A percentile compares a stretch with the other conserved stretches of the same genome.
phyloP scores from a whole-genome alignment of 2,888 invertebrate genomes.

The Teleogryllus oceanicus region DNA sequence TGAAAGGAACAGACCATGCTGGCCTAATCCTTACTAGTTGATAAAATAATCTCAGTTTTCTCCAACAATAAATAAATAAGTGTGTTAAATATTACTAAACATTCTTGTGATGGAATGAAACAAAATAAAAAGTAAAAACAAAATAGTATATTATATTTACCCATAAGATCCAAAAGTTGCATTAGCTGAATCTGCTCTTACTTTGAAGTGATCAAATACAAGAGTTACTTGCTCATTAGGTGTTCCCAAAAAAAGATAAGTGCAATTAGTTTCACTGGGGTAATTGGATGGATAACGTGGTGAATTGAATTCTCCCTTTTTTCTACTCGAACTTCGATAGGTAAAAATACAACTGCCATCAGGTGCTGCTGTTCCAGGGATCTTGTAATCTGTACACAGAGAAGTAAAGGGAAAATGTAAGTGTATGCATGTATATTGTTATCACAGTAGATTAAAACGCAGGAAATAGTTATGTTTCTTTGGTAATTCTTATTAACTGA shows the following conservation, averaged over 20 bases:
- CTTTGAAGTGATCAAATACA: slow-evolving; percentile 88
- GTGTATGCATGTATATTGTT: no score
- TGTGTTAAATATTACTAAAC: background rate
- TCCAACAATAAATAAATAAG: no score
- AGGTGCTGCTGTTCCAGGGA: slow-evolving; percentile 90
- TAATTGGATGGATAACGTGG: slow-evolving; percentile 96
- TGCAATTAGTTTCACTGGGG: slow-evolving; percentile 91
- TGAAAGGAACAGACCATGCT: no score
- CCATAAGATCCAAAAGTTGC: slow-evolving; percentile 71
- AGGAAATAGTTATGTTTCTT: no score
- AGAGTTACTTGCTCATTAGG: slow-evolving; percentile 86
- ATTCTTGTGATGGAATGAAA: background rate
- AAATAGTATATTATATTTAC: slow-evolving; percentile 49
- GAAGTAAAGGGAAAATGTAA: background rate
- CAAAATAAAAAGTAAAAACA: background rate
- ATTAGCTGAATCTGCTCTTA: slow-evolving; percentile 76
- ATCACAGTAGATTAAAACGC: no score
- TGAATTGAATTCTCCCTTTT: slow-evolving; percentile 90
- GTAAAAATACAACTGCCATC: slow-evolving; percentile 89
- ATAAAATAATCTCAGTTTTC: no score
- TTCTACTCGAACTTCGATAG: slow-evolving; percentile 81
- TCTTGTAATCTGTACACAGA: slow-evolving; percentile 71
- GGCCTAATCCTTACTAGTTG: no score
- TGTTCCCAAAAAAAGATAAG: slow-evolving; percentile 82
- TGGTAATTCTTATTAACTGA: no score